These are phyloP conservation scores for Varecia variegata DNA, from an alignment of 2,797 vertebrate genomes.

Conservation along the genomic window DNA sequence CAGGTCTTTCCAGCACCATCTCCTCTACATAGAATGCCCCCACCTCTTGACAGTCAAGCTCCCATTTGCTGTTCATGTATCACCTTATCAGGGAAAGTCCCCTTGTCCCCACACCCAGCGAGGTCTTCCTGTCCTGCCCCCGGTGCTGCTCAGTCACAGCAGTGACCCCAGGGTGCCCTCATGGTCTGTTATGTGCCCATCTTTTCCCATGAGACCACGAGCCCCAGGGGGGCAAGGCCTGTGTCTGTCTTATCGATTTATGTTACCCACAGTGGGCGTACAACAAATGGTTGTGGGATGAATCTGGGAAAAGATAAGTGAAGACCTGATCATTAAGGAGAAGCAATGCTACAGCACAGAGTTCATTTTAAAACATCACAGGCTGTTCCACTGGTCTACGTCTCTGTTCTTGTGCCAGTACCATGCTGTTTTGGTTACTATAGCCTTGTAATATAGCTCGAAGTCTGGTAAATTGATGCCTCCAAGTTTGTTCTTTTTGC, in stretches of 20 bases:
- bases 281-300: not conserved
- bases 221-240: not conserved
- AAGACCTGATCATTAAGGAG: not conserved
- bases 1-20: not conserved
- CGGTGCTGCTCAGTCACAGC: not conserved
- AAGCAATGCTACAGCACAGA: rapidly evolving
- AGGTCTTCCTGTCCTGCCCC: not conserved
- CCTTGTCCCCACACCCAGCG: not conserved
- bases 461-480: too few species aligned
- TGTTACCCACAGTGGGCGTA: not conserved
- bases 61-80: not conserved
- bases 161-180: rapidly evolving
- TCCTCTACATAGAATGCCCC: too few species aligned
- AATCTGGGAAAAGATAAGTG: not conserved
- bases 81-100: not conserved
- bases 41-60: rapidly evolving
- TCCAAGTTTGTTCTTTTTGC: too few species aligned
- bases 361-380: not conserved
- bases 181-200: not conserved
- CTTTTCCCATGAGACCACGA: not conserved
- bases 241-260: not conserved
- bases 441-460: too few species aligned
- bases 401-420: too few species aligned
- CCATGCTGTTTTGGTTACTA: too few species aligned
- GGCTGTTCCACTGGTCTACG: not conserved